Conservation (phyloP, 2,888 invertebrate species). For the Cephus pygmeus region DNA sequence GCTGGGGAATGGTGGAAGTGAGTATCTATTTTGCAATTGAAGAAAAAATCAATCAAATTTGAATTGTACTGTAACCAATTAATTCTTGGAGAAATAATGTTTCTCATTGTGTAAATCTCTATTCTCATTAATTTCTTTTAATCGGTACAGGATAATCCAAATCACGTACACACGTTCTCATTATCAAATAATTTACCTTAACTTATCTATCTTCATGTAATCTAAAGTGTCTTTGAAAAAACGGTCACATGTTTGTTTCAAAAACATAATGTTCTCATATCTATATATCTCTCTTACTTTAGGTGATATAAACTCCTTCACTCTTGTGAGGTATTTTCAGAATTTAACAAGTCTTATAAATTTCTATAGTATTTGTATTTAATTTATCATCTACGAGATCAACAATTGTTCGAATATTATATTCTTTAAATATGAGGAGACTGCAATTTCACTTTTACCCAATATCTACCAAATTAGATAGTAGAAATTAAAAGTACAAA, state of each 20-base stretch:
- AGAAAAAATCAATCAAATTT: background rate
- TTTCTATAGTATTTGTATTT: background rate
- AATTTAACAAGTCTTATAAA: background rate
- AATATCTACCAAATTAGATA: background rate
- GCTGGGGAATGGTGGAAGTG: constrained; percentile 89
- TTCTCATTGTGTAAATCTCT: background rate
- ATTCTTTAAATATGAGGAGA: background rate
- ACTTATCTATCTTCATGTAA: background rate
- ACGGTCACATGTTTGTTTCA: background rate
- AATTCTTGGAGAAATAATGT: background rate
- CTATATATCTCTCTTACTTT: background rate
- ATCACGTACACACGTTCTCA: background rate
- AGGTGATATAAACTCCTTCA: background rate
- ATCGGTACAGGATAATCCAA: background rate
- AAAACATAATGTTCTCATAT: background rate
- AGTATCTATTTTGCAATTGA: constrained; percentile 62
- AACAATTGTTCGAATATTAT: background rate
- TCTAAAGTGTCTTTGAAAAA: background rate
- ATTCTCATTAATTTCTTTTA: background rate
- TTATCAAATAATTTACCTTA: background rate
- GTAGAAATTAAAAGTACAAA: no score
- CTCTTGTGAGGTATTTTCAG: background rate
- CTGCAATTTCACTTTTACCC: background rate
- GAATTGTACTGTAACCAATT: background rate
- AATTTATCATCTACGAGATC: background rate